Percentiles rank a stretch among this genome's conserved stretches.
phyloP scores from a whole-genome alignment of 2,797 vertebrate genomes.

The Eutrigla gurnardus region DNA sequence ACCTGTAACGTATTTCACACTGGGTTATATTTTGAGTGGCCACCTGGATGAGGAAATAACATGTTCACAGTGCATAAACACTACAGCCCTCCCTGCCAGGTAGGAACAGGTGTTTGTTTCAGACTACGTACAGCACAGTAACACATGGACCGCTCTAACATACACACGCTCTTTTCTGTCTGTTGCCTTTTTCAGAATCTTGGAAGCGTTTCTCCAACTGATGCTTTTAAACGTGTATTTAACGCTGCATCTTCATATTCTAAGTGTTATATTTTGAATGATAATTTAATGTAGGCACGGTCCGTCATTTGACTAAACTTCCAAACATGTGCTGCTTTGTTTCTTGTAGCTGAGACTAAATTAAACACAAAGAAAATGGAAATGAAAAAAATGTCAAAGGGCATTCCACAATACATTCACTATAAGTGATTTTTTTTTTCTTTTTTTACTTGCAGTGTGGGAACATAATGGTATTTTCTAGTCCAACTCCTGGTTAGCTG shows the following conservation, averaged over 20 bases:
- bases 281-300: constrained; percentile 17
- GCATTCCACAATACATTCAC: constrained; percentile 69
- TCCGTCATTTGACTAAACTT: constrained; percentile 18
- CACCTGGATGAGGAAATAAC: constrained; percentile 84
- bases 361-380: constrained; percentile 46
- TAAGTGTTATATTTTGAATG: no score
- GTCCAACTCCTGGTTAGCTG: constrained; percentile 71
- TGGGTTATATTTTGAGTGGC: constrained; percentile 77
- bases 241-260: no score
- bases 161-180: background rate
- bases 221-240: background rate
- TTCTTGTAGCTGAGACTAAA: constrained; percentile 43
- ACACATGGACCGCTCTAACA: constrained; percentile 11
- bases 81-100: constrained; percentile 67
- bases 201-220: background rate
- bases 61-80: constrained; percentile 76
- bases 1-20: constrained; percentile 82
- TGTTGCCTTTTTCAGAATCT: constrained; percentile 1
- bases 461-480: constrained; percentile 72
- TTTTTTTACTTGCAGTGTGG: constrained; percentile 25
- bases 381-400: constrained; percentile 64
- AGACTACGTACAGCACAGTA: constrained; percentile 41
- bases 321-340: constrained; percentile 15
- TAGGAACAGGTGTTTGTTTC: constrained; percentile 77
- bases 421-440: constrained; percentile 34